Conservation (phyloP, 2,797 vertebrate species). For the Paedocypris micromegethes region DNA sequence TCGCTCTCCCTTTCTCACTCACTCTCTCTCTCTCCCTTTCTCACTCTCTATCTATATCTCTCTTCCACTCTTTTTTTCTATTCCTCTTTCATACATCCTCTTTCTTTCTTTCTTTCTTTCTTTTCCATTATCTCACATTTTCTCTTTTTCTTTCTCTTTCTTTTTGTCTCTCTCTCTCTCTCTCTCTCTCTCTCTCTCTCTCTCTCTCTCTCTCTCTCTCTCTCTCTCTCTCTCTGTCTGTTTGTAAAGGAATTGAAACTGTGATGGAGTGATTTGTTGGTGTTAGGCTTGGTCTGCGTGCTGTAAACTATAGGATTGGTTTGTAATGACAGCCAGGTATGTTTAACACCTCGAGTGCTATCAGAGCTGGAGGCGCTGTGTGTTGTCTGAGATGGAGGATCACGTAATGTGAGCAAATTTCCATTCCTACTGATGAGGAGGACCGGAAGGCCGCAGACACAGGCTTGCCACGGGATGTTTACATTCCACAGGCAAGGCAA, state of each 20-base stretch:
- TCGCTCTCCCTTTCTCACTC: too few species aligned
- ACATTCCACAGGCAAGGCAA: conserved; percentile 43
- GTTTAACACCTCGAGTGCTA: conserved; percentile 68
- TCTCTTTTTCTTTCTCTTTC: too few species aligned
- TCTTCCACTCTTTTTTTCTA: too few species aligned
- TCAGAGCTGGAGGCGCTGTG: conserved; percentile 48
- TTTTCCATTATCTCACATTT: too few species aligned
- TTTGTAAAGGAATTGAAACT: conserved; percentile 7
- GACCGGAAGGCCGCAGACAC: conserved; percentile 18
- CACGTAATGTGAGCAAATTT: conserved; percentile 19
- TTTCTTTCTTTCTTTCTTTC: too few species aligned
- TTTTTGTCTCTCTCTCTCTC: too few species aligned
- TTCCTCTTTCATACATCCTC: too few species aligned
- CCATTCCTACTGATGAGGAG: conserved; percentile 28
- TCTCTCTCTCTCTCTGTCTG: neutral
- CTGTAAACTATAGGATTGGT: conserved; percentile 43
- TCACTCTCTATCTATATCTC: too few species aligned
- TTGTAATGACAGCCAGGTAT: conserved; percentile 70
- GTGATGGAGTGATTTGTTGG: conserved; percentile 25
- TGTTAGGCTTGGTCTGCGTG: conserved; percentile 39
- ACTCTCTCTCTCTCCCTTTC: too few species aligned
- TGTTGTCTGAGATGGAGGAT: conserved; percentile 20
- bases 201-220: neutral
- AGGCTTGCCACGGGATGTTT: conserved; percentile 40
- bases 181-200: conserved; percentile 26